Evolutionary conservation across 2,888 invertebrate species (phyloP), one percentile per base, ranked within the genome.

Genomic region (Vesta saturnalis): DNA sequence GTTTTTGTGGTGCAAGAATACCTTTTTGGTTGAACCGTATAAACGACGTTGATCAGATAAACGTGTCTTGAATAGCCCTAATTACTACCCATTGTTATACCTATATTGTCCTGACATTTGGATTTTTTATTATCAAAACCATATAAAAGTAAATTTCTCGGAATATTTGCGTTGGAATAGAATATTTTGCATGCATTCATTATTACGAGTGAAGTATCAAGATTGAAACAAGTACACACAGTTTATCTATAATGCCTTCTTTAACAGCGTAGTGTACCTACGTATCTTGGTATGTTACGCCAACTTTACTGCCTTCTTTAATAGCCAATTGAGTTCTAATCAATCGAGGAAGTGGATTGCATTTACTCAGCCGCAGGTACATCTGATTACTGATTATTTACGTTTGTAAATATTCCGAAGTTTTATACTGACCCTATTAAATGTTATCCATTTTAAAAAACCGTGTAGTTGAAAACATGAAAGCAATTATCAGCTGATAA

Each of bases 241-340:
- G 61, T 55, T 60, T 60, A 63, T 59, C 66, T 55, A 60, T 65
- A 66, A 69, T 65, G 69, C 67, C 61, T 59, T 60, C 67, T 66
- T 61, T 70, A 59, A 64, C 60, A 58, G 69, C 69, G 66, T 56
- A 69, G 57, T 60, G 71, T 69, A 71, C n/a, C n/a, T n/a, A n/a
- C 56, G 56, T 69, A 71, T 69, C 71, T 71, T 52, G 55, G 60
- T 52, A 65, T 54, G 64, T 65, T 59, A 59, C 54, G 46, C 64
- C 64, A 64, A 61, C 64, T 57, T 70, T 70, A 70, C 70, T 52
- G 60, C 65, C 60, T 56, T 52, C 43, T 59, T 70, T 70, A 65
- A 70, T 66, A 55, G 70, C 61, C 67, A 60, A 61, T 64, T 64
- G 57, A 52, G 56, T 64, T 65, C 60, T 65, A 70, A 70, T 70